A percentile compares a stretch with the other conserved stretches of the same genome.
Conservation (phyloP, 2,888 invertebrate species). For the Athripsodes cinereus region DNA sequence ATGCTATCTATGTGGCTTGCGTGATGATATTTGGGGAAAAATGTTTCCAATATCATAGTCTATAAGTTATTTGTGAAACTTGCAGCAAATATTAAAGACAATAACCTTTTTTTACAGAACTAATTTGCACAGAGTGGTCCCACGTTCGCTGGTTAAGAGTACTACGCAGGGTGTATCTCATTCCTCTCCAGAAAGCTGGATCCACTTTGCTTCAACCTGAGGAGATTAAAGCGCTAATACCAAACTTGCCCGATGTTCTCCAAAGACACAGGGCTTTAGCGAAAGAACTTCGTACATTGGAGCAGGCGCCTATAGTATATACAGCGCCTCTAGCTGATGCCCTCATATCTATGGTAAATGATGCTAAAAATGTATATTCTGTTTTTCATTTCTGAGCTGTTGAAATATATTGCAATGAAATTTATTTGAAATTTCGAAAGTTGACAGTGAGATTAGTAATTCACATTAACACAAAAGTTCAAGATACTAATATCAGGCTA, state of each 20-base stretch:
- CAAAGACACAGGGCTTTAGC: constrained; percentile 41
- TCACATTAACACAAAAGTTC: no score
- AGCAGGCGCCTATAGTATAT: constrained; percentile 35
- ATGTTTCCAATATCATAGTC: no score
- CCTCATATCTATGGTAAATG: constrained; percentile 30
- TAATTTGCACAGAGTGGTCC: constrained; percentile 79
- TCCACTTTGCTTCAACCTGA: constrained; percentile 63
- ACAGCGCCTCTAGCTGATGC: constrained; percentile 41
- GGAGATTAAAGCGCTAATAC: constrained; percentile 72
- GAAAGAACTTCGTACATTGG: constrained; percentile 35
- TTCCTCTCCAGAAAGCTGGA: constrained; percentile 59
- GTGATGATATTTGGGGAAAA: no score
- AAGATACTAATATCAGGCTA: no score
- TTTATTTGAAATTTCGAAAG: no score
- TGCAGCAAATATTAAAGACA: no score
- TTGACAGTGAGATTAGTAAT: no score
- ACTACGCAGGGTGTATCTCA: constrained; percentile 75
- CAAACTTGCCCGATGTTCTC: constrained; percentile 77
- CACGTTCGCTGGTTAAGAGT: constrained; percentile 87
- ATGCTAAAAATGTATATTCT: no score
- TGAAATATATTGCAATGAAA: no score
- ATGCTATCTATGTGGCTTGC: no score
- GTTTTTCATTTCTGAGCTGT: no score
- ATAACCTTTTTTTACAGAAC: constrained; percentile 49
- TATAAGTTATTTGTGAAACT: no score